Evolutionary conservation across 2,113 vertebrate genomes (phyloP), one percentile per base, ranked within the genome.

Genomic region (Sinosuthora webbiana): DNA sequence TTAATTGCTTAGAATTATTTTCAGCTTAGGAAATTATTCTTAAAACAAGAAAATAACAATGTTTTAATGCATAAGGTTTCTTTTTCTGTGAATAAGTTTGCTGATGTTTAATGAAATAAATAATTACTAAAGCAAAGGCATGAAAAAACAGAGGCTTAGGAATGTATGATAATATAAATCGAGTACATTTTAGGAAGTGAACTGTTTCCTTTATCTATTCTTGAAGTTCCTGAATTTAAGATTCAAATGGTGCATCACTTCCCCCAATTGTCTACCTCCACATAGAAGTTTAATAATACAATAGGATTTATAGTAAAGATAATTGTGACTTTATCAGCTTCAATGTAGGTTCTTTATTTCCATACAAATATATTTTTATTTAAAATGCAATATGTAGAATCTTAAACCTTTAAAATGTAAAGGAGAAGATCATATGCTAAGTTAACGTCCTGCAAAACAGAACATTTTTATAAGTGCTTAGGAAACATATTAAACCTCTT

Each of bases 171-270:
- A 62, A 55, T 42, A 35, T 73, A 73, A 91, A 87, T 59, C 63
- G 68, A 76, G n/a, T 30, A 76, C 17, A 53, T 71, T 71, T 89
- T 41, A 86, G 71, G 62, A 93, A 87, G 22, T 55, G 17, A 71
- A 45, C 14, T 64, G 25, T 88, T 84, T 95, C 69, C 60, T 85
- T 90, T 90, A 69, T 62, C 50, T 85, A 5, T 79, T 92, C 52
- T 53, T 67, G 75, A 65, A 90, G 39, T 86, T 74, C 49, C 83
- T 93, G 80, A 59, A 85, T 78, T 67, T 78, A n/a, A 27, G 45
- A 74, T 77, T 87, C 60, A 55, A 49, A 23, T 5, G 28, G 25
- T 53, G 14, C 75, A 70, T 75, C 83, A 55, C 33, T 78, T 91
- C 74, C 60, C 41, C 28, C 31, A 28, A 7, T 37, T 88, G 69